These are phyloP conservation scores for Ganaspis brasiliensis DNA, from an alignment of 2,888 invertebrate genomes.

Conservation along the genomic window DNA sequence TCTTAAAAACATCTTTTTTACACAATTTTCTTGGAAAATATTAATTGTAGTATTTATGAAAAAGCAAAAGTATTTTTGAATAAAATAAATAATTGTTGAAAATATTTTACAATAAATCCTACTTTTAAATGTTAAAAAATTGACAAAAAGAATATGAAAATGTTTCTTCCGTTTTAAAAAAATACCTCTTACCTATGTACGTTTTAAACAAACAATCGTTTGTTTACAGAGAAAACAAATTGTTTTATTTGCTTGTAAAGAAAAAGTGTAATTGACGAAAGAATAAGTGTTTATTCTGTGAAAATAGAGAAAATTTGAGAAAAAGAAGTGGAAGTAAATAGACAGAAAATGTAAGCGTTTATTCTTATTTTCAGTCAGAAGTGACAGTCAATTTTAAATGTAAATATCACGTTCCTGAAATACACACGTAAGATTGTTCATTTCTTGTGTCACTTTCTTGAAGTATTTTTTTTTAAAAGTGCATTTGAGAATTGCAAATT, in stretches of 20 bases:
- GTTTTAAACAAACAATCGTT: background rate
- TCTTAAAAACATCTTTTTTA: background rate
- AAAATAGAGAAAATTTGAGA: background rate
- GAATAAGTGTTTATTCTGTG: background rate
- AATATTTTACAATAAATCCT: too few species aligned
- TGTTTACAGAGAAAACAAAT: background rate
- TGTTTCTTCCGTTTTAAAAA: too few species aligned
- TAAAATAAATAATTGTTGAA: too few species aligned
- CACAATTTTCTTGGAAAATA: background rate
- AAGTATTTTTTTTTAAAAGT: background rate
- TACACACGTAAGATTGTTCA: constrained; percentile 18
- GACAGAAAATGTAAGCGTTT: background rate
- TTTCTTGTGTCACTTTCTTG: background rate
- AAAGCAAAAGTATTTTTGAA: too few species aligned
- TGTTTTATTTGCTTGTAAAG: constrained; percentile 6
- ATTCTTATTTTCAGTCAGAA: background rate
- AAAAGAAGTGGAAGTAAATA: background rate
- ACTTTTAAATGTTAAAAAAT: too few species aligned
- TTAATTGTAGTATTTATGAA: too few species aligned
- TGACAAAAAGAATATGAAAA: too few species aligned
- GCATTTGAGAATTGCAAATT: background rate
- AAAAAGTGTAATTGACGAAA: background rate
- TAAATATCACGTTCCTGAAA: constrained; percentile 5
- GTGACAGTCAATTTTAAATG: constrained; percentile 31
- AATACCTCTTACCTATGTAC: too few species aligned